A percentile compares a stretch with the other conserved stretches of the same genome.
These are phyloP conservation scores for Chloropsis hardwickii DNA, from an alignment of 2,113 vertebrate genomes.

Conservation along the genomic window DNA sequence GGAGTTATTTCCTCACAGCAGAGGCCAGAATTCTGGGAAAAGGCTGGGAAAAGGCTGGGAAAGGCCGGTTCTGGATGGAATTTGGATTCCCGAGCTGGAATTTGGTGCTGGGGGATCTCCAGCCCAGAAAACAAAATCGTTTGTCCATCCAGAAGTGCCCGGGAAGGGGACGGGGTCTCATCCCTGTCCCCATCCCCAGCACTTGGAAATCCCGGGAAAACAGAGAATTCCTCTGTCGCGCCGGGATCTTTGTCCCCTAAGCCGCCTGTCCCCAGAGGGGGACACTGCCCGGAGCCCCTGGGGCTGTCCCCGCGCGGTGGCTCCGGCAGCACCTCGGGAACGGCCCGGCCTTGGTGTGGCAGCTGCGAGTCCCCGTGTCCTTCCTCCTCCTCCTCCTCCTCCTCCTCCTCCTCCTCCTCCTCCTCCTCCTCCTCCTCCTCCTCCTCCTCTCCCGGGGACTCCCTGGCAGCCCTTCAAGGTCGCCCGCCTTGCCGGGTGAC, in stretches of 20 bases:
- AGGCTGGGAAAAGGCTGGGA: too few relatives aligned
- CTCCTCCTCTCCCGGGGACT: not conserved
- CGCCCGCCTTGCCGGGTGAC: not conserved
- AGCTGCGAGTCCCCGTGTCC: not conserved
- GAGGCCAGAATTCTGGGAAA: too few relatives aligned
- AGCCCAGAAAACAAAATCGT: not conserved
- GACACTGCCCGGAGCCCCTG: not conserved
- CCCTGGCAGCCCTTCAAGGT: not conserved
- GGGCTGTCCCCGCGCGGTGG: not conserved
- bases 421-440: not conserved
- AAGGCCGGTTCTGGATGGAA: too few relatives aligned
- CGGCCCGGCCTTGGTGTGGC: too few relatives aligned
- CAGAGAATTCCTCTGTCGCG: fast-evolving
- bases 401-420: not conserved
- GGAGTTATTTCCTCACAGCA: too few relatives aligned
- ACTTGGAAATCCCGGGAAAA: fast-evolving
- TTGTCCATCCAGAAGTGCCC: fast-evolving
- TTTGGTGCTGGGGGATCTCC: not conserved
- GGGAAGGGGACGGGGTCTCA: not conserved
- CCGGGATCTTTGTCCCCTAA: not conserved
- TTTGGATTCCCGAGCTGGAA: not conserved
- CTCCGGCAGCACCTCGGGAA: too few relatives aligned
- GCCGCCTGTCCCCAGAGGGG: not conserved
- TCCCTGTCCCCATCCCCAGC: not conserved
- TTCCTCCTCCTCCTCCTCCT: not conserved